Percentiles rank a stretch among this genome's conserved stretches.
These are phyloP conservation scores for Poeciliopsis retropinna DNA, from an alignment of 2,113 vertebrate genomes.

Conservation along the genomic window DNA sequence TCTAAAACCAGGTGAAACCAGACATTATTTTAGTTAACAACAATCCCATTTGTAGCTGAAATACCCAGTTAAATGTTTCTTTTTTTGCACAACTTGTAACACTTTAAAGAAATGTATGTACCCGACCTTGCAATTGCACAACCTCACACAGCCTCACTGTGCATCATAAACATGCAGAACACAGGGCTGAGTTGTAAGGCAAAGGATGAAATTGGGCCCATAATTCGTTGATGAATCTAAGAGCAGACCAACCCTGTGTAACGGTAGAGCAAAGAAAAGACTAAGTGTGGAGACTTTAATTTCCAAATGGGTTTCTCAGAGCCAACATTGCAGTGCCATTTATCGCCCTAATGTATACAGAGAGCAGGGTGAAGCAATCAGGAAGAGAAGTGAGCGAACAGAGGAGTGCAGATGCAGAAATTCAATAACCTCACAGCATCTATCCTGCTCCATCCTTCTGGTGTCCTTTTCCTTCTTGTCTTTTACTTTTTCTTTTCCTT, in stretches of 20 bases:
- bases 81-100: neutral
- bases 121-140: neutral
- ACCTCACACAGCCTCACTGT: neutral
- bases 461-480: neutral
- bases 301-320: conserved; percentile 28
- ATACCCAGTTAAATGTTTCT: neutral
- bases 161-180: neutral
- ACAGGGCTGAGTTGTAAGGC: neutral
- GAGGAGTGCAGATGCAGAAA: conserved; percentile 22
- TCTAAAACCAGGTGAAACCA: neutral
- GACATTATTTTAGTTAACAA: no score
- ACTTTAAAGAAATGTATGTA: neutral
- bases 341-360: conserved; percentile 19
- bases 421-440: conserved; percentile 20
- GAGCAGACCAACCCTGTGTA: neutral
- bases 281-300: conserved; percentile 14
- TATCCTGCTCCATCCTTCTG: neutral
- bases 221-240: neutral
- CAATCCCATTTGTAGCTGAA: no score
- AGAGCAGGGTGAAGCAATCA: conserved; percentile 29
- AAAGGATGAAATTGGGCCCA: neutral
- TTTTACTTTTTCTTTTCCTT: neutral
- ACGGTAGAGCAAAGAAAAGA: neutral
- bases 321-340: conserved; percentile 13
- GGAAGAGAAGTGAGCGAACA: conserved; percentile 16